Evolutionary conservation across 2,888 invertebrate species (phyloP).

Genomic region (Leptothorax acervorum): DNA sequence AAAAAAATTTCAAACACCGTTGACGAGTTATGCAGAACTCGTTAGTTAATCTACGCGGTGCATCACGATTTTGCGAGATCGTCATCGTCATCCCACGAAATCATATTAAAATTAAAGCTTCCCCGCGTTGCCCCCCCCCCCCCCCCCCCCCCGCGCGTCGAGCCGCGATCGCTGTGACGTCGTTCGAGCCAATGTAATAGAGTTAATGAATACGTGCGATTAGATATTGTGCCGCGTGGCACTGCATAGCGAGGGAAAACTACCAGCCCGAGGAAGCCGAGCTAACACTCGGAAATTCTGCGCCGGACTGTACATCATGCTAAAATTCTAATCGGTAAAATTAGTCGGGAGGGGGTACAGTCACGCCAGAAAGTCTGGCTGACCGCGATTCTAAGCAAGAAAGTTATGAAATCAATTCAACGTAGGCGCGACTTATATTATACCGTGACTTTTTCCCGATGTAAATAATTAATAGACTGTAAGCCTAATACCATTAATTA

Average conservation of each 20-base stretch:
- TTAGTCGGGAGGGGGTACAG: constrained; percentile 81
- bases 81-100: background rate
- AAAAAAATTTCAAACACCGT: background rate
- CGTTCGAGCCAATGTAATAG: constrained; percentile 26
- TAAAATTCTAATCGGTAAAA: constrained; percentile 84
- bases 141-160: background rate
- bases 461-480: constrained; percentile 25
- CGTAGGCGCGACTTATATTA: constrained; percentile 58
- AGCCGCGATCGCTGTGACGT: background rate
- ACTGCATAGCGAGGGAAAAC: constrained; percentile 31
- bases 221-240: constrained; percentile 39
- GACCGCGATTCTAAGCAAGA: constrained; percentile 82
- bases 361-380: constrained; percentile 77
- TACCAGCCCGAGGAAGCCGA: constrained; percentile 20
- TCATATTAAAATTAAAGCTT: background rate
- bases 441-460: constrained; percentile 36
- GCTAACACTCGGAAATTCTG: constrained; percentile 61
- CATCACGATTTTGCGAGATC: background rate
- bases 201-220: constrained; percentile 52
- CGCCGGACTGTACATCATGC: constrained; percentile 76
- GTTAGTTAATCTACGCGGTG: no score
- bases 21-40: no score
- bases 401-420: constrained; percentile 83
- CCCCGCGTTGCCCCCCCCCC: background rate
- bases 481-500: background rate